phyloP scores from a whole-genome alignment of 2,797 vertebrate species.

The Sarcoramphus papa region DNA sequence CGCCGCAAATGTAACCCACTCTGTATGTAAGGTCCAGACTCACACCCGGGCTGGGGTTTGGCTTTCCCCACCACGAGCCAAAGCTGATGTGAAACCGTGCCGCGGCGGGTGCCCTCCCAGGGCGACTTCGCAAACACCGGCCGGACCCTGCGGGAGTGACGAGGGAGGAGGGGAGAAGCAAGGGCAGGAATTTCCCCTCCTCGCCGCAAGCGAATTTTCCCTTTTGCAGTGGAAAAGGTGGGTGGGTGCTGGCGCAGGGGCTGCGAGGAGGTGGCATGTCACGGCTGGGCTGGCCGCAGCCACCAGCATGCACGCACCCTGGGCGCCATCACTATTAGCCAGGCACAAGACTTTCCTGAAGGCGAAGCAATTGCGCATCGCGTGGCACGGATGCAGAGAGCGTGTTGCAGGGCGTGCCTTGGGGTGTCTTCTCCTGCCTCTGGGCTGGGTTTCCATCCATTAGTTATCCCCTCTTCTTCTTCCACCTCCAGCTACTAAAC shows the following conservation, averaged over 20 bases:
- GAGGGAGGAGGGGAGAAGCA: not conserved
- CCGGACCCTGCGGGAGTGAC: rapidly evolving
- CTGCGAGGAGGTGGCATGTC: not conserved
- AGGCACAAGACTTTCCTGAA: not conserved
- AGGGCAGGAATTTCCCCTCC: not conserved
- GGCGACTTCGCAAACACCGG: not conserved
- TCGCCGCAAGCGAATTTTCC: not conserved
- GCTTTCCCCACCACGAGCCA: not conserved
- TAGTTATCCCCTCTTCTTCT: not conserved
- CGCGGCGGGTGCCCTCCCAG: not conserved
- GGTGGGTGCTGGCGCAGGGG: not conserved
- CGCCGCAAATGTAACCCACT: not conserved
- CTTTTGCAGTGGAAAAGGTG: not conserved
- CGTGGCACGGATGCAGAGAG: not conserved
- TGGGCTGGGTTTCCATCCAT: not conserved
- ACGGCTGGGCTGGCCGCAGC: not conserved
- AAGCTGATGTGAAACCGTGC: not conserved
- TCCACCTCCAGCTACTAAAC: not conserved
- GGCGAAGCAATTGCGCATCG: not conserved
- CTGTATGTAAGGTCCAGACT: not conserved
- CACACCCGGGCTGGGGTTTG: not conserved
- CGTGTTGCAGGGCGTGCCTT: rapidly evolving
- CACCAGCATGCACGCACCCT: rapidly evolving
- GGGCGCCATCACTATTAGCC: rapidly evolving
- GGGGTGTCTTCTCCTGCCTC: not conserved